These are phyloP conservation scores for Neolamprologus modestus DNA, from an alignment of 2,113 vertebrate species.

Conservation along the genomic window DNA sequence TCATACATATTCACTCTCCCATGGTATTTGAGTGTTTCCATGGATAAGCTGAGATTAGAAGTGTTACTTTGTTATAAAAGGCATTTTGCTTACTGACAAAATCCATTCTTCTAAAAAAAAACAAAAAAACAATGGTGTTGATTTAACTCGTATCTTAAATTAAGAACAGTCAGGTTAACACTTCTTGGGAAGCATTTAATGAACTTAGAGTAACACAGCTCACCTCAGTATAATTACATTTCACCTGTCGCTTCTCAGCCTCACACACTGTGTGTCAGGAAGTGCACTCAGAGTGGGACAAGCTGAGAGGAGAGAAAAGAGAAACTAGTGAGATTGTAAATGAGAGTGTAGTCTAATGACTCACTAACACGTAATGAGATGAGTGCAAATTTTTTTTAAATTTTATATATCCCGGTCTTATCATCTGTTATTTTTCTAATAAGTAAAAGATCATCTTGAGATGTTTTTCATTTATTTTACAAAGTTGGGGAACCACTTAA, in stretches of 20 bases:
- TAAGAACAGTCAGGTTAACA: not conserved
- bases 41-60: not conserved
- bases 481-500: not conserved
- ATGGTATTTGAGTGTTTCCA: not conserved
- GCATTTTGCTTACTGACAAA: not conserved
- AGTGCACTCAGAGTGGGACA: not conserved
- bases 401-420: not conserved
- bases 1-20: not conserved
- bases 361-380: not conserved
- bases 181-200: not conserved
- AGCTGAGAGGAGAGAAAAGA: not conserved
- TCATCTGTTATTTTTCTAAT: not conserved
- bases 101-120: not conserved
- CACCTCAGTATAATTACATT: not conserved
- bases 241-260: not conserved
- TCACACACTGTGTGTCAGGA: not conserved
- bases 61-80: not conserved
- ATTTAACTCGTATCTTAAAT: not conserved
- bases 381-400: accelerated
- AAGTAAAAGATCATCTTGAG: not conserved
- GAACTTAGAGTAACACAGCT: not conserved
- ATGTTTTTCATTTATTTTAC: not conserved
- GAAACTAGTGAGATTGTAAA: not conserved
- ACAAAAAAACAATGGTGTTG: not conserved
- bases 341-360: not conserved